phyloP scores from a whole-genome alignment of 2,797 vertebrate genomes.

The Anniella stebbinsi region DNA sequence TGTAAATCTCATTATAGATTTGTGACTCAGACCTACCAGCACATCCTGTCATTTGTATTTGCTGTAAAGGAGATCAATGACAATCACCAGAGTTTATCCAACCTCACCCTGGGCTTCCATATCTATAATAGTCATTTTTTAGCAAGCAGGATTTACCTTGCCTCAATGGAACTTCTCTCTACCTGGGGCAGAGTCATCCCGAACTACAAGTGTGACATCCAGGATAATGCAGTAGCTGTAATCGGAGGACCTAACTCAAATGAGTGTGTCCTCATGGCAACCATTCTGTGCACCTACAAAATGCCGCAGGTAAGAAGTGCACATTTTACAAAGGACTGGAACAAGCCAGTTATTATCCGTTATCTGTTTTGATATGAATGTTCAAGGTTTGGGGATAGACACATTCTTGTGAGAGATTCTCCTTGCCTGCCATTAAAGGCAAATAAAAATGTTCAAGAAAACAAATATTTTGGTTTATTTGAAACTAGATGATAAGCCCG shows the following conservation, averaged over 20 bases:
- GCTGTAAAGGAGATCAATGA: too few relatives aligned
- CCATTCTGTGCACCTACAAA: neutral
- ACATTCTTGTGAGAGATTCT: too few relatives aligned
- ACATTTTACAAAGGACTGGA: too few relatives aligned
- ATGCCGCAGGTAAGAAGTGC: neutral
- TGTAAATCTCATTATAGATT: neutral
- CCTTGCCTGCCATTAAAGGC: too few relatives aligned
- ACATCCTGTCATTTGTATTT: too few relatives aligned
- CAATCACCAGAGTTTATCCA: neutral
- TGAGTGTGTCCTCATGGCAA: neutral
- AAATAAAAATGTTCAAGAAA: too few relatives aligned
- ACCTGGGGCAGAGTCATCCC: neutral
- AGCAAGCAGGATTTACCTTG: neutral
- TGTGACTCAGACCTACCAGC: constrained; percentile 4
- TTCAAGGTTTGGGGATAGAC: too few relatives aligned
- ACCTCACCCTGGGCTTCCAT: neutral
- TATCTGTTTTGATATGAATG: too few relatives aligned
- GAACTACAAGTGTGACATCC: constrained; percentile 9
- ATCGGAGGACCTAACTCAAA: constrained; percentile 8
- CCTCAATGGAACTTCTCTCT: constrained; percentile 7
- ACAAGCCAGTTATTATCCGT: too few relatives aligned
- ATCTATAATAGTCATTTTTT: constrained; percentile 6
- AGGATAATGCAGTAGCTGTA: neutral
- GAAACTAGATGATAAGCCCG: too few relatives aligned
- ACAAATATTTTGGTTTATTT: too few relatives aligned